Evolutionary conservation across 2,797 vertebrate genomes (phyloP).

Genomic region (Varecia variegata): DNA sequence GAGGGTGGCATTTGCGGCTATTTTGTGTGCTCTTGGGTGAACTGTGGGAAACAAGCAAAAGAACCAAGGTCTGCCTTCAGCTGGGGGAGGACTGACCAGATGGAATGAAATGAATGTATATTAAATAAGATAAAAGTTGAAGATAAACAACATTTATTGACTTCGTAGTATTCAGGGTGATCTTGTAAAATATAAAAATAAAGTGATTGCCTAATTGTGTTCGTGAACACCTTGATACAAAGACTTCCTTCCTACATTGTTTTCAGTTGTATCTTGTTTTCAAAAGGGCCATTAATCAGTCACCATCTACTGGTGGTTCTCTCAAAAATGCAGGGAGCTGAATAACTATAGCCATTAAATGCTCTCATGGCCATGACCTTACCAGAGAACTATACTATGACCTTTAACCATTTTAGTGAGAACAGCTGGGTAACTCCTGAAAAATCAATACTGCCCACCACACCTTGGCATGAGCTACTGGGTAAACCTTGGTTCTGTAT

Average conservation of each 20-base stretch:
- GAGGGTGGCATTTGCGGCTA: neutral
- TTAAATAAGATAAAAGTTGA: neutral
- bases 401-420: neutral
- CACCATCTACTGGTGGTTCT: neutral
- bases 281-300: neutral
- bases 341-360: neutral
- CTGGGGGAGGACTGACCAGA: neutral
- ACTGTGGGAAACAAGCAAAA: neutral
- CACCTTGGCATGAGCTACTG: neutral
- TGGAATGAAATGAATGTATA: neutral
- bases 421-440: constrained; percentile 61
- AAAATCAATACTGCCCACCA: constrained; percentile 63
- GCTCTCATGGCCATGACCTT: neutral
- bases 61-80: neutral
- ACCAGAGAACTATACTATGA: neutral
- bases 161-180: neutral
- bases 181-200: neutral
- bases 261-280: neutral
- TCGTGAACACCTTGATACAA: neutral
- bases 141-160: neutral
- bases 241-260: neutral
- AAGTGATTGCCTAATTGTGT: neutral
- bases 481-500: constrained; percentile 40
- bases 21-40: neutral
- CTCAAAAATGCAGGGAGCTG: neutral